Percentiles rank a stretch among this genome's conserved stretches.
These are phyloP conservation scores for Beris chalybata DNA, from an alignment of 2,888 invertebrate species.

Conservation along the genomic window DNA sequence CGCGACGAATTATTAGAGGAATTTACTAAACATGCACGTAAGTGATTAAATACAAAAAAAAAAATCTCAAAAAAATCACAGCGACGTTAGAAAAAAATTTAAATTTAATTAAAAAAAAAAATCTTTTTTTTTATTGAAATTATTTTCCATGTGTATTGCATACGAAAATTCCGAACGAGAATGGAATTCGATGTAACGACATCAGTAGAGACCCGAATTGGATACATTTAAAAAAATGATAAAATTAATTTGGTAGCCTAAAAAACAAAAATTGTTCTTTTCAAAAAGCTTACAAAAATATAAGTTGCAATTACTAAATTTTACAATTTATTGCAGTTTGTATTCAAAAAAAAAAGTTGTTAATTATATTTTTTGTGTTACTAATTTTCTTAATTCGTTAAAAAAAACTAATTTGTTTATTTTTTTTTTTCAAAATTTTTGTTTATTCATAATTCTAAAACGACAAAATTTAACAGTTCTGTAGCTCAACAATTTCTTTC, in stretches of 20 bases:
- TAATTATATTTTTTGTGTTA: constrained; percentile 5
- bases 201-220: constrained; percentile 20
- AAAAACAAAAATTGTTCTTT: neutral
- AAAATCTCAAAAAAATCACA: constrained; percentile 35
- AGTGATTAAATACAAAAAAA: constrained; percentile 60
- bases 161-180: neutral
- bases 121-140: neutral
- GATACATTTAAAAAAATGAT: constrained; percentile 7
- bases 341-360: constrained; percentile 8
- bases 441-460: constrained; percentile 5
- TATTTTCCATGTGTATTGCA: constrained; percentile 22
- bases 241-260: constrained; percentile 7
- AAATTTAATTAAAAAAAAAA: constrained; percentile 1
- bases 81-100: constrained; percentile 17
- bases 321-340: constrained; percentile 10
- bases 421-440: too few relatives aligned
- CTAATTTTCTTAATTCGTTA: constrained; percentile 19
- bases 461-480: constrained; percentile 45
- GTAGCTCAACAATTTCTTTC: constrained; percentile 57
- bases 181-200: neutral
- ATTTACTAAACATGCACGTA: constrained; percentile 99
- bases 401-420: neutral
- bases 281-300: constrained; percentile 2
- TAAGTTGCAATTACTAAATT: constrained; percentile 1
- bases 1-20: constrained; percentile 99